These are phyloP conservation scores for Zaprionus davidi DNA, from an alignment of 1,140 invertebrate species.

Conservation along the genomic window DNA sequence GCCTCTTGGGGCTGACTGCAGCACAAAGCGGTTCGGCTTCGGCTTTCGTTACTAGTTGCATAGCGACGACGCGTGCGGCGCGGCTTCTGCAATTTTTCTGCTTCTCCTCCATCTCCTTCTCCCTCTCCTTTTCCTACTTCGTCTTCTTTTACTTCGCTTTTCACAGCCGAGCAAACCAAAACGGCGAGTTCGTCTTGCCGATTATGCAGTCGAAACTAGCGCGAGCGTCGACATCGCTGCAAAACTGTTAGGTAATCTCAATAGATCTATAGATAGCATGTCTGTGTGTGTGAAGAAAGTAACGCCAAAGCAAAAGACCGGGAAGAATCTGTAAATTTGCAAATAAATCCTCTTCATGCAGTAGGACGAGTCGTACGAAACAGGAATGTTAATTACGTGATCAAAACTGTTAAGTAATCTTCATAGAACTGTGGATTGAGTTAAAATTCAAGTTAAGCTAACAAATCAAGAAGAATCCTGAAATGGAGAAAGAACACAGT, in stretches of 20 bases:
- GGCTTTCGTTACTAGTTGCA: conserved; percentile 56
- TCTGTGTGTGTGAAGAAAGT: background rate
- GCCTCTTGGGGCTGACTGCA: conserved; percentile 4
- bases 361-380: background rate
- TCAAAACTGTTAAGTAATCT: background rate
- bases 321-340: background rate
- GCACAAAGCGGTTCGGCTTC: conserved; percentile 7
- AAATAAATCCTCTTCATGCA: background rate
- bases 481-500: no score
- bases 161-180: conserved; percentile 40
- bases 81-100: conserved; percentile 45
- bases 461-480: no score
- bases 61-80: conserved; percentile 54
- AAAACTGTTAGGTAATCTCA: conserved; percentile 33
- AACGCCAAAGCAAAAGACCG: background rate
- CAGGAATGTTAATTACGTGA: background rate
- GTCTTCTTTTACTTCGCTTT: conserved; percentile 32
- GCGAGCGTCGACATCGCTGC: conserved; percentile 33
- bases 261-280: conserved; percentile 1
- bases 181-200: conserved; percentile 22
- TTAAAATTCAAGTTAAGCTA: no score
- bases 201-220: conserved; percentile 50
- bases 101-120: background rate
- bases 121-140: conserved; percentile 23
- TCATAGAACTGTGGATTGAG: no score